Evolutionary conservation across 2,113 vertebrate species (phyloP), one percentile per base, ranked within the genome.

Genomic region (Psephotus haematonotus): DNA sequence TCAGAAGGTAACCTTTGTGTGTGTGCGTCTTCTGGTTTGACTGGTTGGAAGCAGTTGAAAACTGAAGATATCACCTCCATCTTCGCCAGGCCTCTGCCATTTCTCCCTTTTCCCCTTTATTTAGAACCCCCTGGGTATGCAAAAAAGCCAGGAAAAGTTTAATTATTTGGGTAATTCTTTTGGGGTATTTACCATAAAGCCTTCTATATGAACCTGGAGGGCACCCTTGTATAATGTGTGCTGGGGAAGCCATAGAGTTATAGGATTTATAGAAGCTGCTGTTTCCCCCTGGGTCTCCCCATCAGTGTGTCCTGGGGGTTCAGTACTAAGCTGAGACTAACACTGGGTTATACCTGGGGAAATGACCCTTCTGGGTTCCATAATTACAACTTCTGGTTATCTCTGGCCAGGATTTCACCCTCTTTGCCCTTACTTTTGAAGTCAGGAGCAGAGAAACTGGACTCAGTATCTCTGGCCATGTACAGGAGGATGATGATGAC

Each of bases 381-480:
- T 14, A 33, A 23, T 12, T 65, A 25, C 80, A 64, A 2, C 8
- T 29, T 41, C 11, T 77, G 74, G 12, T 65, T 39, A 11, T 18
- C 28, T 64, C 24, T 74, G 68, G 44, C 33, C 14, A 15, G 35
- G 28, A 27, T 35, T 55, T 27, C 25, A 55, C 17, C 65, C 29
- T 88, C 63, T 83, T 79, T 82, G 25, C 39, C 17, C 50, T 43
- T 22, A 37, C 69, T 47, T 37, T 11, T 13, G 17, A 67, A 57
- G 41, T 69, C 71, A 63, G 85, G 29, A 78, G 28, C 22, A 68
- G 31, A 3, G 28, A 55, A 79, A 43, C 3, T 35, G 39, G 13
- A 9, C 35, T 55, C 46, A 15, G 0, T 29, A 31, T 17, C 24
- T 22, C 69, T n/a, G 24, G 35, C 31, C 0, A 0, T 10, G 20